phyloP scores from a whole-genome alignment of 2,888 invertebrate species.

The Harpagoxenus sublaevis region DNA sequence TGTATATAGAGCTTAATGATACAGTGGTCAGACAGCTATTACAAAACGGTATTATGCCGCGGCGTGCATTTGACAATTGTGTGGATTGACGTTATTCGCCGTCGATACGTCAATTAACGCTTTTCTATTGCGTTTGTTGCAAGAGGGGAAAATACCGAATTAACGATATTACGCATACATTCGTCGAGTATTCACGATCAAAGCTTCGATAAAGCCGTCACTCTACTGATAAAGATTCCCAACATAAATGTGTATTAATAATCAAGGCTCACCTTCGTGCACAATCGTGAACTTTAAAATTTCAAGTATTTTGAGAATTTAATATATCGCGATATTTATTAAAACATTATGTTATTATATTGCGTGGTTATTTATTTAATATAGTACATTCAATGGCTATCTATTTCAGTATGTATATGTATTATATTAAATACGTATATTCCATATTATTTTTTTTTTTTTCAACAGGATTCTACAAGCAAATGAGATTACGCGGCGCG shows the following conservation, averaged over 20 bases:
- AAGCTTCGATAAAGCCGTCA: neutral
- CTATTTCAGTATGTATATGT: neutral
- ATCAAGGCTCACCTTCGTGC: neutral
- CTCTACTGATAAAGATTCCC: neutral
- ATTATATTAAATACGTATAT: neutral
- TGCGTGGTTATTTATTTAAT: neutral
- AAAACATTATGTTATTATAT: neutral
- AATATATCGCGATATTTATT: neutral
- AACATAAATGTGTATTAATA: neutral
- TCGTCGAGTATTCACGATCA: neutral
- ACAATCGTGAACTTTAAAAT: neutral
- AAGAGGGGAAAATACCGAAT: conserved; percentile 8
- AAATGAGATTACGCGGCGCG: neutral
- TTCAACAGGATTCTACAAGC: neutral
- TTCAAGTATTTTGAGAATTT: neutral
- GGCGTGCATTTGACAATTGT: conserved; percentile 37
- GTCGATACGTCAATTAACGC: conserved; percentile 30
- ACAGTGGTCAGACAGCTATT: conserved; percentile 40
- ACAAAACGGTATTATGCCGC: conserved; percentile 39
- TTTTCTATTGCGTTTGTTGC: conserved; percentile 19
- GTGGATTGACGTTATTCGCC: conserved; percentile 38
- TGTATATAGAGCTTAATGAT: conserved; percentile 40
- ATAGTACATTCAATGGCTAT: neutral
- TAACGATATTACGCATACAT: neutral
- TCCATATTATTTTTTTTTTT: neutral